These are phyloP conservation scores for Haemorhous mexicanus DNA, from an alignment of 2,113 vertebrate genomes.

Conservation along the genomic window DNA sequence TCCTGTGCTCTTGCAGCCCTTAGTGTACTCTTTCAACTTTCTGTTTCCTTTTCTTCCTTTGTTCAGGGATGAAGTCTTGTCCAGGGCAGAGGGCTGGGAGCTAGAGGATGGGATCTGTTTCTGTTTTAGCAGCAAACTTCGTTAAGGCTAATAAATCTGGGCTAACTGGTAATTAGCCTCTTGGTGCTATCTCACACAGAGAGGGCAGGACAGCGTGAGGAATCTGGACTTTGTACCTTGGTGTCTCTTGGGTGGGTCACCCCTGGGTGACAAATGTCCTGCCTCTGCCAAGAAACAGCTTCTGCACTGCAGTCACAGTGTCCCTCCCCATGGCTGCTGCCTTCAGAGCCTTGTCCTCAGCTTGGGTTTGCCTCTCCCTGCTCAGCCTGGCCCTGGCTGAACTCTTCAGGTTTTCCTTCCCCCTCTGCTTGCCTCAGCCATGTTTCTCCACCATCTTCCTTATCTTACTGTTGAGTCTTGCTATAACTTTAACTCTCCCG, in stretches of 20 bases:
- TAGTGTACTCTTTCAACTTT: background rate
- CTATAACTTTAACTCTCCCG: background rate
- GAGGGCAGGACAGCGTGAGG: background rate
- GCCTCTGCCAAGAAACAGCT: background rate
- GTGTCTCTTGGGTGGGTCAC: background rate
- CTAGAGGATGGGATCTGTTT: background rate
- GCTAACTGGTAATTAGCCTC: background rate
- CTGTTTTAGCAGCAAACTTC: background rate
- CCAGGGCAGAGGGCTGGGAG: background rate
- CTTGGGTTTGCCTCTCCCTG: background rate
- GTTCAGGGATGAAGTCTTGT: background rate
- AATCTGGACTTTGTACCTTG: background rate
- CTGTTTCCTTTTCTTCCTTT: background rate
- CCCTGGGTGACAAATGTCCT: background rate
- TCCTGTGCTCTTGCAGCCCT: background rate
- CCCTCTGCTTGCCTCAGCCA: accelerated
- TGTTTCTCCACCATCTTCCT: background rate
- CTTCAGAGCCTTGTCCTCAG: background rate
- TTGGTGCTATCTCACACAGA: background rate
- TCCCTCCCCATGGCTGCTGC: background rate
- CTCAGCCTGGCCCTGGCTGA: background rate
- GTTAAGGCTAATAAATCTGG: background rate
- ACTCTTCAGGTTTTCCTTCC: background rate
- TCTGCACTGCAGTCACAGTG: accelerated
- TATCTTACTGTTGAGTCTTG: background rate